Evolutionary conservation across 2,888 invertebrate species (phyloP).

Genomic region (Cephus sareptanus): DNA sequence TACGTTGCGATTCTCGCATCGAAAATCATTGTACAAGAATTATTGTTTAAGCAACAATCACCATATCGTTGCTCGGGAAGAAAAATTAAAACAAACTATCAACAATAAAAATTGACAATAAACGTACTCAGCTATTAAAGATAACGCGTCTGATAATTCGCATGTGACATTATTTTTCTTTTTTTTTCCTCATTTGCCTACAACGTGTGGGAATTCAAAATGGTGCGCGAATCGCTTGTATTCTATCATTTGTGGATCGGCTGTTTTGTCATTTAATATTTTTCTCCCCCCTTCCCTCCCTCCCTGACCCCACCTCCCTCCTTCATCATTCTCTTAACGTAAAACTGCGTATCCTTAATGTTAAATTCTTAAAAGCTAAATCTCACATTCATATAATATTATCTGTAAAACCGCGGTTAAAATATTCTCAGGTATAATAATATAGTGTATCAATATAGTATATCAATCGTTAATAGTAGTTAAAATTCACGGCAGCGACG

Average conservation of each 20-base stretch:
- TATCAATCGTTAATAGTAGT: conserved; percentile 47
- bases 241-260: neutral
- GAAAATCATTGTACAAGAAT: neutral
- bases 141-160: neutral
- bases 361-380: conserved; percentile 50
- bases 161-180: neutral
- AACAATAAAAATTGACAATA: conserved; percentile 30
- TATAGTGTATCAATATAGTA: conserved; percentile 34
- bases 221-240: neutral
- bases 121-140: conserved; percentile 55
- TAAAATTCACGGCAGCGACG: conserved; percentile 43
- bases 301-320: neutral
- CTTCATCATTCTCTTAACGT: neutral
- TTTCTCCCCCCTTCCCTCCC: neutral
- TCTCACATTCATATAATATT: conserved; percentile 56
- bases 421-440: conserved; percentile 56
- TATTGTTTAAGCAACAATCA: neutral
- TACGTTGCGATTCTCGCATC: neutral
- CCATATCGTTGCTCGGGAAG: neutral
- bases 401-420: conserved; percentile 60
- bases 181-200: neutral
- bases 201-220: neutral
- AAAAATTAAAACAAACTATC: neutral
- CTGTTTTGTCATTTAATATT: neutral
- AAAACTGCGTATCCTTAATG: conserved; percentile 30